Percentiles rank a stretch among this genome's conserved stretches.
Evolutionary conservation across 2,113 vertebrate species (phyloP).

Genomic region (Pluvianellus socialis): DNA sequence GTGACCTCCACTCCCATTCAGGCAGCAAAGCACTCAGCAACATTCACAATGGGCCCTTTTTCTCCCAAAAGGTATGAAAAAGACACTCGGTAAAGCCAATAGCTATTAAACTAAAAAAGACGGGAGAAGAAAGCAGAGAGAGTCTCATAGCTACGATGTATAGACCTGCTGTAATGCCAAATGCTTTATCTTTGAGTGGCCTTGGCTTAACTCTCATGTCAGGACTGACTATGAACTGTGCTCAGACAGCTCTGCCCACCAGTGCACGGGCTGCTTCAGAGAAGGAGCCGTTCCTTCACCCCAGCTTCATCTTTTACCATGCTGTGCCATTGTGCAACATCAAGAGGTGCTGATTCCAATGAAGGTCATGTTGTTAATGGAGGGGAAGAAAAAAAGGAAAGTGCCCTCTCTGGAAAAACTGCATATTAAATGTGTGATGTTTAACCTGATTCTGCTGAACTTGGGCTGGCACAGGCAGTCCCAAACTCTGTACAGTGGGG

Average conservation of each 20-base stretch:
- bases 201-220: conserved; percentile 22
- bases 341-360: neutral
- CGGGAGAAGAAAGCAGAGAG: neutral
- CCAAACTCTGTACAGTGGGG: neutral
- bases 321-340: conserved; percentile 46
- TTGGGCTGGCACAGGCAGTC: neutral
- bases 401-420: neutral
- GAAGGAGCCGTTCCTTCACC: neutral
- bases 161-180: neutral
- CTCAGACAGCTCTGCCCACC: conserved; percentile 1
- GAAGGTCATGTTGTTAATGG: neutral
- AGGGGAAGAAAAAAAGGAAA: neutral
- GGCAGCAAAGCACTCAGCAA: neutral
- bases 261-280: neutral
- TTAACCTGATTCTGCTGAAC: conserved; percentile 22
- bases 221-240: conserved; percentile 14
- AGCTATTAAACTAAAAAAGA: conserved; percentile 19
- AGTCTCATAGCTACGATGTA: neutral
- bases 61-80: neutral
- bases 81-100: neutral
- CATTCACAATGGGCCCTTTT: neutral
- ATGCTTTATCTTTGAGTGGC: neutral
- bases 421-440: neutral
- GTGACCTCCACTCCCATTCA: neutral
- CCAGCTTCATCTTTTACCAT: conserved; percentile 1